Conservation (phyloP, 1,140 invertebrate genomes). For the Drosophila ananassae region DNA sequence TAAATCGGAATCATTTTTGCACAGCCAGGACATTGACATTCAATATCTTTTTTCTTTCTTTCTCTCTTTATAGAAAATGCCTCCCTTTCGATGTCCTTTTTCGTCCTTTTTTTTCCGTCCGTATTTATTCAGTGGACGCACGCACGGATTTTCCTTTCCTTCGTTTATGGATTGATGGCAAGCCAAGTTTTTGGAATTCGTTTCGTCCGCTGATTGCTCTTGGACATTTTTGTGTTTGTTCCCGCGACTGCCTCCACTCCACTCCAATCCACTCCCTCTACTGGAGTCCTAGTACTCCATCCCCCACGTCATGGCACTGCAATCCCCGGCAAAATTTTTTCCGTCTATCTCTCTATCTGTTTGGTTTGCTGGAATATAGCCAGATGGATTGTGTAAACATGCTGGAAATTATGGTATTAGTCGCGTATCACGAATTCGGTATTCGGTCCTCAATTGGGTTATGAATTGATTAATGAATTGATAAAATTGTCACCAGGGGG, state of each 20-base stretch:
- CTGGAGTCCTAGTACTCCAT: no score
- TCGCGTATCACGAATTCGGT: slow-evolving; percentile 49
- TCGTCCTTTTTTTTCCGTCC: slow-evolving; percentile 38
- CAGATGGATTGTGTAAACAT: slow-evolving; percentile 84
- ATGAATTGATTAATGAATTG: slow-evolving; percentile 62
- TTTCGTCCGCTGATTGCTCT: slow-evolving; percentile 58
- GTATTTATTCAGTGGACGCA: slow-evolving; percentile 68
- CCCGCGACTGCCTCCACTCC: slow-evolving; percentile 1
- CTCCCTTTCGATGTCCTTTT: slow-evolving; percentile 27
- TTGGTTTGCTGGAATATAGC: slow-evolving; percentile 69
- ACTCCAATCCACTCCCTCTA: background rate
- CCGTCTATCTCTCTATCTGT: slow-evolving; percentile 36
- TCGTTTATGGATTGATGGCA: slow-evolving; percentile 70
- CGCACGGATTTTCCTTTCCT: slow-evolving; percentile 68
- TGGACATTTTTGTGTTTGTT: slow-evolving; percentile 53
- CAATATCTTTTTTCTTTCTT: background rate
- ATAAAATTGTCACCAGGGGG: slow-evolving; percentile 32
- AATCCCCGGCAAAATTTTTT: background rate
- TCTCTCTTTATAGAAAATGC: background rate
- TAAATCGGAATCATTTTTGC: slow-evolving; percentile 80
- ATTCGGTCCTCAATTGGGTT: slow-evolving; percentile 46
- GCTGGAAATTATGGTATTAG: slow-evolving; percentile 78
- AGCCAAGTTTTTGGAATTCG: slow-evolving; percentile 40
- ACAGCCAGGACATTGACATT: slow-evolving; percentile 39
- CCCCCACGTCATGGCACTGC: background rate